Evolutionary conservation across 2,888 invertebrate genomes (phyloP).

Genomic region (Amphimallon solstitiale): DNA sequence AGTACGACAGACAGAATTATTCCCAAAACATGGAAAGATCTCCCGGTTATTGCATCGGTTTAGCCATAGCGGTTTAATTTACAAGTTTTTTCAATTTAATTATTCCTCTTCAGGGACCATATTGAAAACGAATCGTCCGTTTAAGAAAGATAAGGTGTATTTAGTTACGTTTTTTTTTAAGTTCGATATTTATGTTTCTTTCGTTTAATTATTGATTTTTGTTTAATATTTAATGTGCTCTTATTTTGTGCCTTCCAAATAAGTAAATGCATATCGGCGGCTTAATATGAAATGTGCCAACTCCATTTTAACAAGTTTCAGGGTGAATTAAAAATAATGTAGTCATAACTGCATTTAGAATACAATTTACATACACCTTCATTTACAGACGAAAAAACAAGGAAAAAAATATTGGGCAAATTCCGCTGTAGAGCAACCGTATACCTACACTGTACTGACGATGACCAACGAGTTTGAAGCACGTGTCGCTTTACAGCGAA

Average conservation of each 20-base stretch:
- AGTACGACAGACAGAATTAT: slow-evolving; percentile 43
- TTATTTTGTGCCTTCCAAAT: slow-evolving; percentile 40
- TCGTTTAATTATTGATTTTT: slow-evolving; percentile 11
- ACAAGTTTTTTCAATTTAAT: slow-evolving; percentile 17
- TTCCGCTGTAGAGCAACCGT: no score
- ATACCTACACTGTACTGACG: no score
- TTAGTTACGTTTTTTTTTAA: neutral
- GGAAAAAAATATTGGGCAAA: no score
- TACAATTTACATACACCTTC: no score
- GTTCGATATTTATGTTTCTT: neutral
- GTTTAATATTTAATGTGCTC: slow-evolving; percentile 36
- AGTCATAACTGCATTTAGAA: no score
- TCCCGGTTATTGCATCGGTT: slow-evolving; percentile 51
- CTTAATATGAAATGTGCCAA: no score
- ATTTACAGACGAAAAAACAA: no score
- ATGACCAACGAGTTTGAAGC: no score
- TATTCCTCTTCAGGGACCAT: slow-evolving; percentile 50
- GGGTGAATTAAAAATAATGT: no score
- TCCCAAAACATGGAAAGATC: slow-evolving; percentile 45
- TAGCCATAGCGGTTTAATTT: slow-evolving; percentile 56
- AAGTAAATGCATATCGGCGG: slow-evolving; percentile 19
- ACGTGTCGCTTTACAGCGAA: no score
- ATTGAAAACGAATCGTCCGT: slow-evolving; percentile 35
- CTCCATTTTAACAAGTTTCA: no score
- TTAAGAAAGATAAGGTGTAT: slow-evolving; percentile 16